Conservation (phyloP, 2,888 invertebrate genomes). For the Oxystoma pomonae region DNA sequence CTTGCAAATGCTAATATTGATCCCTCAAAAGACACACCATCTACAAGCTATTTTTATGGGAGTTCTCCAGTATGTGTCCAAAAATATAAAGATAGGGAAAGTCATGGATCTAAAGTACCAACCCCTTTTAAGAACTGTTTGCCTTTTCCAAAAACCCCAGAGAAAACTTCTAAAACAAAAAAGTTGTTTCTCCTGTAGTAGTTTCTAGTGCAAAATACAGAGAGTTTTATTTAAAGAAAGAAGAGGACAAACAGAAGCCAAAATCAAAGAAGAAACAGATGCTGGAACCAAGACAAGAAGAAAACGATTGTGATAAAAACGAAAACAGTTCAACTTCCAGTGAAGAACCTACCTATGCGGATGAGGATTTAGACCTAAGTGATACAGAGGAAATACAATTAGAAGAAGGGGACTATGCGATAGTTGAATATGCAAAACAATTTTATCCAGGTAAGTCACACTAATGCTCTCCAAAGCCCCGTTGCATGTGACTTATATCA, state of each 20-base stretch:
- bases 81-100: too few species aligned
- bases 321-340: neutral
- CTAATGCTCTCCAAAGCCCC: neutral
- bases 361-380: conserved; percentile 7
- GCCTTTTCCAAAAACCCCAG: neutral
- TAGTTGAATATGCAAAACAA: conserved; percentile 10
- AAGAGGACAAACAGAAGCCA: neutral
- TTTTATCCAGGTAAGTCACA: conserved; percentile 9
- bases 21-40: too few species aligned
- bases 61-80: too few species aligned
- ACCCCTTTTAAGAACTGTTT: too few species aligned
- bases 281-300: neutral
- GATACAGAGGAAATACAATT: conserved; percentile 4
- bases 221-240: conserved; percentile 6
- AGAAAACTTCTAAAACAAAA: conserved; percentile 2
- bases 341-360: neutral
- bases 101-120: too few species aligned
- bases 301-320: neutral
- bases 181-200: conserved; percentile 3
- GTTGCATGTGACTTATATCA: too few species aligned
- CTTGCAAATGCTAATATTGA: too few species aligned
- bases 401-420: conserved; percentile 5
- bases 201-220: conserved; percentile 8
- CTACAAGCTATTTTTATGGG: too few species aligned
- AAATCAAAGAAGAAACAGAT: neutral